Evolutionary conservation across 2,888 invertebrate genomes (phyloP), one percentile per base, ranked within the genome.

Genomic region (Drosophila anomelani): DNA sequence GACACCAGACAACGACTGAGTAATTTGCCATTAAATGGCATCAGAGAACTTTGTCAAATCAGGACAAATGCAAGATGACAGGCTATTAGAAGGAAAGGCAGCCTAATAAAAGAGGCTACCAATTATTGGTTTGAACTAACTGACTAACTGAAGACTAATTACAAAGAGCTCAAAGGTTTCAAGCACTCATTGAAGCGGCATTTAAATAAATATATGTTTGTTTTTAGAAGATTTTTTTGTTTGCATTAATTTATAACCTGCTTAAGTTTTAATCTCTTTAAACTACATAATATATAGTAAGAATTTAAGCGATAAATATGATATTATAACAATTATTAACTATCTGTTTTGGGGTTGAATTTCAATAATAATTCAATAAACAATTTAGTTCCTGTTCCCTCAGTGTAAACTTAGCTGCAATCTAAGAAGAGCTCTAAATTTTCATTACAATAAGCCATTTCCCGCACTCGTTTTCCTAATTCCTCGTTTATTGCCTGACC

Each of bases 11-110:
- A 57, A 67, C 67, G 75, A 76, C 58, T 60, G 80, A 78, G 83
- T 79, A 80, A 80, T 71, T 82, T 87, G 85, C 81, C 88, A 89
- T 91, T 91, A 90, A 91, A 91, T 91, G 91, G 89, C 90, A 86
- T 81, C 84, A 90, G 87, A 69, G 54, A 66, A 89, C 80, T 88
- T 90, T 88, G 80, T 78, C 85, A 81, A 83, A 88, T 90, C 83
- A 76, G 77, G 77, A 81, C 76, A 88, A 88, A 89, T 86, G 74
- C 56, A 59, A 72, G 71, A 77, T 71, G 84, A 85, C 88, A 85
- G 59, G 59, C 74, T 73, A 55, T 59, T 70, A 76, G 29, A 58
- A 41, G 32, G 8, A 38, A 34, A 51, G 20, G 34, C 20, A 38
- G 58, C 10, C 58, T n/a, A 58, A 36, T 58, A 58, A 49, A 58